Evolutionary conservation across 2,797 vertebrate species (phyloP).

Genomic region (Numenius phaeopus): DNA sequence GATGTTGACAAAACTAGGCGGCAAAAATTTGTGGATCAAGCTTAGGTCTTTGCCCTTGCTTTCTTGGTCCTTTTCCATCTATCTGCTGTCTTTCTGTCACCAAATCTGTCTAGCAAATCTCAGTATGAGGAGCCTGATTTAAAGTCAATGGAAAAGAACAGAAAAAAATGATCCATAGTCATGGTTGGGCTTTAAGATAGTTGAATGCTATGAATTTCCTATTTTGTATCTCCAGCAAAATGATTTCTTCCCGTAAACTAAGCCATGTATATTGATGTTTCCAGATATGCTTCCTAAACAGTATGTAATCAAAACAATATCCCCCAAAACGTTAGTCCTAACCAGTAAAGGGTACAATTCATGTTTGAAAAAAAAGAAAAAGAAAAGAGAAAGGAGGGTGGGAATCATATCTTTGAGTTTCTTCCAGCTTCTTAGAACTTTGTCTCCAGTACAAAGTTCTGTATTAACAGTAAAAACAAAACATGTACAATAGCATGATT

Average conservation of each 20-base stretch:
- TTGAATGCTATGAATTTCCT: neutral
- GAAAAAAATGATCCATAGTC: neutral
- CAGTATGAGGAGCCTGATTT: neutral
- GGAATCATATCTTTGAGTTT: neutral
- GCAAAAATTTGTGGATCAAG: neutral
- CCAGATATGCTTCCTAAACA: neutral
- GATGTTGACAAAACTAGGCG: neutral
- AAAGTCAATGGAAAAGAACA: neutral
- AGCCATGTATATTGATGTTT: neutral
- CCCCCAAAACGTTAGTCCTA: neutral
- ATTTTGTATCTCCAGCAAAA: neutral
- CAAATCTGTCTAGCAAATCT: neutral
- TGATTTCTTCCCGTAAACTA: neutral
- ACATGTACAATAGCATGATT: fast-evolving
- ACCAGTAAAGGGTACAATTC: neutral
- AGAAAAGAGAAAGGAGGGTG: fast-evolving
- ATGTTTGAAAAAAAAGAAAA: no score
- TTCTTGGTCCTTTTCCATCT: neutral
- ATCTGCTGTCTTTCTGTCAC: neutral
- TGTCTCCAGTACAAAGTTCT: neutral
- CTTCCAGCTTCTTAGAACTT: neutral
- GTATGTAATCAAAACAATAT: neutral
- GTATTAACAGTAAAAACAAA: neutral
- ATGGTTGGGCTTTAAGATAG: neutral
- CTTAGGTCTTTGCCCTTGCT: neutral